Conservation (phyloP, 92 coral and sea anemone genomes). For the Scolanthus callimorphus region DNA sequence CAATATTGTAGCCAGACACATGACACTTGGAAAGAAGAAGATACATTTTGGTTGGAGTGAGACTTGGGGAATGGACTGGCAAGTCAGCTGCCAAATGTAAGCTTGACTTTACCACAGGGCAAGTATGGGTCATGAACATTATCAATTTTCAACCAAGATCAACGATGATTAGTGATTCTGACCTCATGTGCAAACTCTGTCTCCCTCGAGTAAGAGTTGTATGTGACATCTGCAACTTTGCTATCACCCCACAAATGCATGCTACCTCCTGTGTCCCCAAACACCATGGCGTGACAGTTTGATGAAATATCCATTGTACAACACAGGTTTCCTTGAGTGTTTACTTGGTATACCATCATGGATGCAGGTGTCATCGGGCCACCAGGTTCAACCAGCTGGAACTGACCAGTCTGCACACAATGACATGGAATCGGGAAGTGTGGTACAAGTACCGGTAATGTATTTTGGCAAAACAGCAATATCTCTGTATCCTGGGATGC, state of each 20-base stretch:
- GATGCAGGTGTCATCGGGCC: slow-evolving; percentile 86
- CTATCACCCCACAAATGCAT: slow-evolving; percentile 95
- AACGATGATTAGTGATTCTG: too few species aligned
- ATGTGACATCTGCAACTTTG: slow-evolving; percentile 67
- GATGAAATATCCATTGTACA: slow-evolving; percentile 88
- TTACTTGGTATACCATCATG: slow-evolving; percentile 91
- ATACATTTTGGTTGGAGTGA: too few species aligned
- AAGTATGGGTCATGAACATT: too few species aligned
- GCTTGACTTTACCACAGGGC: too few species aligned
- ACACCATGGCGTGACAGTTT: slow-evolving; percentile 84
- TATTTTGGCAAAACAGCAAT: neutral
- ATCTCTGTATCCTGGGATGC: too few species aligned
- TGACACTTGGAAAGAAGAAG: too few species aligned
- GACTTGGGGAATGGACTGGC: too few species aligned
- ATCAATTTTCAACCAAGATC: too few species aligned
- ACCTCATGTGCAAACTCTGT: slow-evolving; percentile 91
- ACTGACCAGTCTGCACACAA: slow-evolving; percentile 71
- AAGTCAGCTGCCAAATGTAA: too few species aligned
- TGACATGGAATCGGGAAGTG: too few species aligned
- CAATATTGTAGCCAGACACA: too few species aligned
- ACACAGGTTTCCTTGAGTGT: slow-evolving; percentile 83
- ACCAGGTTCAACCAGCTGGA: slow-evolving; percentile 95
- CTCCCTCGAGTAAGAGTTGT: slow-evolving; percentile 72
- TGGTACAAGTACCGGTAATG: too few species aligned
- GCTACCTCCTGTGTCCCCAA: slow-evolving; percentile 93